phyloP scores from a whole-genome alignment of 2,888 invertebrate species.

The Sussaba pulchella region DNA sequence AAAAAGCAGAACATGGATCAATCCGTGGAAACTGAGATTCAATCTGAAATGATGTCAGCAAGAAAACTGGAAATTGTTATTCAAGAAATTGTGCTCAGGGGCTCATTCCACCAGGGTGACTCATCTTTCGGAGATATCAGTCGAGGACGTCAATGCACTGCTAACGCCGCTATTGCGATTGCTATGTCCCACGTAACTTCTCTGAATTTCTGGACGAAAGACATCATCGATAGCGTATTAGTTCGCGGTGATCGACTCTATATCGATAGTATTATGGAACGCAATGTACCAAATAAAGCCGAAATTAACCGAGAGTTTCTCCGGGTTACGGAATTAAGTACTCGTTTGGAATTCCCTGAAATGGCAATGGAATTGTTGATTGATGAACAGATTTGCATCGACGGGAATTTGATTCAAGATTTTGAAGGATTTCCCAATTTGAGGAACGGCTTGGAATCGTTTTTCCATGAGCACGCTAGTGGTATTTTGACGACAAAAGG shows the following conservation, averaged over 20 bases:
- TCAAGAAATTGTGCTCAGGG: constrained; percentile 12
- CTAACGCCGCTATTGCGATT: too few relatives aligned
- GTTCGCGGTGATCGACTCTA: constrained; percentile 3
- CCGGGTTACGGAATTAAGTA: constrained; percentile 9
- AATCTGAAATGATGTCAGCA: too few relatives aligned
- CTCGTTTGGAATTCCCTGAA: background rate
- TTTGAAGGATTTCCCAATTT: constrained; percentile 7
- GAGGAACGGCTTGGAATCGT: constrained; percentile 12
- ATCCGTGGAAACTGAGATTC: too few relatives aligned
- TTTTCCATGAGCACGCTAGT: background rate
- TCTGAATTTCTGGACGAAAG: too few relatives aligned
- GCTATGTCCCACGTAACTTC: too few relatives aligned
- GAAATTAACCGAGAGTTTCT: too few relatives aligned
- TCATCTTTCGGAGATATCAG: background rate
- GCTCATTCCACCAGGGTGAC: constrained; percentile 8
- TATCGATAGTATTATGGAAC: constrained; percentile 2
- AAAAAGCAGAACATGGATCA: too few relatives aligned
- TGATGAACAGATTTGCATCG: constrained; percentile 10
- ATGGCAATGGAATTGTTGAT: background rate
- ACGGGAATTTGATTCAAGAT: too few relatives aligned
- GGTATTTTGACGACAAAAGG: constrained; percentile 9
- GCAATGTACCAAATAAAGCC: constrained; percentile 7
- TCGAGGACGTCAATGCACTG: constrained; percentile 30
- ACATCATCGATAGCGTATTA: too few relatives aligned
- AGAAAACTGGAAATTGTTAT: background rate